Evolutionary conservation across 2,113 vertebrate genomes (phyloP), one percentile per base, ranked within the genome.

Genomic region (Telmatochromis bifrenatus): DNA sequence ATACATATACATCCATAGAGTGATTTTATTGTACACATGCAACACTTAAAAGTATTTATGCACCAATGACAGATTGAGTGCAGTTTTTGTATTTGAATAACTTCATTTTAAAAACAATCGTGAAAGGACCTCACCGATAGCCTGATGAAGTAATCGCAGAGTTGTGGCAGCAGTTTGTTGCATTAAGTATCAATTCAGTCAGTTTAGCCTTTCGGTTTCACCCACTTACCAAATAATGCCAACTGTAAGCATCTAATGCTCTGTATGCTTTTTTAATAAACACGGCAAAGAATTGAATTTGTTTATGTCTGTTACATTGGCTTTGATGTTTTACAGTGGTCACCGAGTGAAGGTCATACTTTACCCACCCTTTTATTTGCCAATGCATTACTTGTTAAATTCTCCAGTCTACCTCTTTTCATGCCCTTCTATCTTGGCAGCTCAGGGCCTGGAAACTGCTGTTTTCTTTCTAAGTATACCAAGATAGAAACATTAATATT

Each of bases 401-500:
- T 42, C 81, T 45, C 11, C 21, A 14, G 10, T 58, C 42, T 62
- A 13, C 13, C 13, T 15, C 60, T 75, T 49, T 37, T 65, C 28
- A 31, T 7, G 9, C 26, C 23, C 23, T n/a, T 54, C 49, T 56
- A 42, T 89, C 60, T 70, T 70, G 81, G 90, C 85, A 88, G 84
- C 90, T 87, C 85, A 83, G 37, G 35, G 17, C 54, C 89, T 84
- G 53, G 77, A 92, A 90, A 89, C 62, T 49, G 70, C 58, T 89
- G 91, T 93, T 93, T 92, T 88, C 87, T 85, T 87, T 84, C 73
- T 31, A 89, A 90, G 91, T 84, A 87, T 84, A 92, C 91, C 85
- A 83, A 88, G 90, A 92, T 92, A 90, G 90, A 89, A 92, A 84
- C 88, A 92, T 93, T 93, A 93, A 92, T 93, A 94, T 94, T 94